Conservation (phyloP, 2,888 invertebrate species). For the Dusona sp. region DNA sequence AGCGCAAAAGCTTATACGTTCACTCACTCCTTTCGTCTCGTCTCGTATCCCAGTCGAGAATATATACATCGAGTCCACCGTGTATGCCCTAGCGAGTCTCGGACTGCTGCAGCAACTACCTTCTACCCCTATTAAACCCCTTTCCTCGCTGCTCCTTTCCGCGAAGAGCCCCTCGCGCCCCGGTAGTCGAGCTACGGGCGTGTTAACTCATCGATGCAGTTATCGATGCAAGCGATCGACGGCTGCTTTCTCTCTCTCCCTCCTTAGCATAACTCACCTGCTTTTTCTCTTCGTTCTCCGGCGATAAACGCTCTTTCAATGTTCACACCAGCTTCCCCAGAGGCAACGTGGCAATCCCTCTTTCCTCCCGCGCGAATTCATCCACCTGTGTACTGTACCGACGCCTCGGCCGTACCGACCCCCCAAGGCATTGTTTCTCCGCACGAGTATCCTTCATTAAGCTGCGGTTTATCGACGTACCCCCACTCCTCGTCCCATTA, state of each 20-base stretch:
- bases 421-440: conserved; percentile 65
- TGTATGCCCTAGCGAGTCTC: conserved; percentile 29
- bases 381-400: conserved; percentile 31
- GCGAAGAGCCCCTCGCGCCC: conserved; percentile 6
- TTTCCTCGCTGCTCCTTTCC: conserved; percentile 10
- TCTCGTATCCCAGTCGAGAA: conserved; percentile 20
- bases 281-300: conserved; percentile 53
- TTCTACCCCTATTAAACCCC: conserved; percentile 2
- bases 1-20: conserved; percentile 39
- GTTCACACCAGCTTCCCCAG: conserved; percentile 37
- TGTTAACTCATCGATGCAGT: conserved; percentile 67
- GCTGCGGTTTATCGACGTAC: conserved; percentile 70
- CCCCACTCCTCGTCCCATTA: conserved; percentile 27
- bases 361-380: conserved; percentile 26
- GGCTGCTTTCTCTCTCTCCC: conserved; percentile 41
- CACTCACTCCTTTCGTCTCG: conserved; percentile 45
- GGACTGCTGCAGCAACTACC: conserved; percentile 42
- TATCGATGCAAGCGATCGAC: conserved; percentile 64
- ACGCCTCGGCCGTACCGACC: conserved; percentile 42
- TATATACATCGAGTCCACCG: background rate
- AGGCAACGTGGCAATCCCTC: conserved; percentile 27
- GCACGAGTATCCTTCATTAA: conserved; percentile 70
- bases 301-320: conserved; percentile 66
- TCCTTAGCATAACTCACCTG: conserved; percentile 18
- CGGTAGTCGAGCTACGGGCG: conserved; percentile 38